phyloP scores from a whole-genome alignment of 30 jellyfish, hydroid and myxozoan genomes.

The Aurelia sp. region DNA sequence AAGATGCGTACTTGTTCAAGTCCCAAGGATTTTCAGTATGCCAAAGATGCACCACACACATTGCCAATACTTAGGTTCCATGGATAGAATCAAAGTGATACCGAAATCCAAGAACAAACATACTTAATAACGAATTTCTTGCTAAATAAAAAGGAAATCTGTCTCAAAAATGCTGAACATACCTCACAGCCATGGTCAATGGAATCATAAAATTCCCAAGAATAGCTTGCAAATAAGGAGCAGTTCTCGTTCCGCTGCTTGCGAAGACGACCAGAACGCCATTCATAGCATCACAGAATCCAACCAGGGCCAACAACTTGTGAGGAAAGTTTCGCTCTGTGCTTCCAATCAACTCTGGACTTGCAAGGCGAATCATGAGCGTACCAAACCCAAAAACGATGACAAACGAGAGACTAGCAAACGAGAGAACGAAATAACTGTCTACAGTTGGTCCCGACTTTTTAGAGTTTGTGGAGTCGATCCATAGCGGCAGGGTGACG shows the following conservation, averaged over 20 bases:
- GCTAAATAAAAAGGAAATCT: too few relatives aligned
- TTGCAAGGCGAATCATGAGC: background rate
- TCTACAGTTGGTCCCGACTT: conserved; percentile 27
- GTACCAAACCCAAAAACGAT: conserved; percentile 40
- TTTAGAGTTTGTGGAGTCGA: conserved; percentile 19
- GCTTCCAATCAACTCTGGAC: conserved; percentile 8
- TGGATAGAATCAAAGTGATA: too few relatives aligned
- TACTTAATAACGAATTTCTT: too few relatives aligned
- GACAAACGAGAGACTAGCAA: conserved; percentile 45
- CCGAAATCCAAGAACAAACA: too few relatives aligned
- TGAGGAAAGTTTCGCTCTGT: conserved; percentile 48
- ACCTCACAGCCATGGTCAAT: conserved; percentile 43
- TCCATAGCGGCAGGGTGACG: conserved; percentile 46
- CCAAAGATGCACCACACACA: too few relatives aligned
- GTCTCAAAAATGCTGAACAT: background rate
- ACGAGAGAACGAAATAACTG: conserved; percentile 51
- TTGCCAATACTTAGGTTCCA: too few relatives aligned
- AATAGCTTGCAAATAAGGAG: conserved; percentile 64
- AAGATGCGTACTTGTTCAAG: too few relatives aligned
- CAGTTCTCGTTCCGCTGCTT: conserved; percentile 74
- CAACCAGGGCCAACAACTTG: conserved; percentile 18
- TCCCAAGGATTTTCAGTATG: too few relatives aligned
- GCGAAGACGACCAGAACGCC: conserved; percentile 52
- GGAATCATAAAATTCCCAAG: conserved; percentile 54
- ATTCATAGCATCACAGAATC: conserved; percentile 48